These are phyloP conservation scores for Thaleichthys pacificus DNA, from an alignment of 2,797 vertebrate species.

Conservation along the genomic window DNA sequence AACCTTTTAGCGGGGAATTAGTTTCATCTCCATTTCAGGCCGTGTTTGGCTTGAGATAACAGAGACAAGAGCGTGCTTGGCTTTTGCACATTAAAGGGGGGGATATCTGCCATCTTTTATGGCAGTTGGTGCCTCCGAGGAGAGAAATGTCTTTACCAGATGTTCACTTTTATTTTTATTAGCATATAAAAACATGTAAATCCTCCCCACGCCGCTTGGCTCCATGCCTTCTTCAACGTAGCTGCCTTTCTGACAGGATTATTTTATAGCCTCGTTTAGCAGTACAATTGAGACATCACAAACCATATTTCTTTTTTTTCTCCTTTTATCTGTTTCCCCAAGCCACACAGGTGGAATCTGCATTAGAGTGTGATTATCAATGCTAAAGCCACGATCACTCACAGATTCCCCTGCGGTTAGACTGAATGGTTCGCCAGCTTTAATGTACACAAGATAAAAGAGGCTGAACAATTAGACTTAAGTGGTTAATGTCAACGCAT, in stretches of 20 bases:
- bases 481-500: slow-evolving; percentile 50
- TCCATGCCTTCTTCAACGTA: background rate
- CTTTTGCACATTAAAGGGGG: slow-evolving; percentile 55
- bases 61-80: slow-evolving; percentile 54
- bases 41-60: slow-evolving; percentile 59
- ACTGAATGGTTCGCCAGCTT: slow-evolving; percentile 36
- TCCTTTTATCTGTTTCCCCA: slow-evolving; percentile 46
- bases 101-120: slow-evolving; percentile 58
- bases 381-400: slow-evolving; percentile 46
- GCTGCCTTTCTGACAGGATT: slow-evolving; percentile 52
- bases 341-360: slow-evolving; percentile 42
- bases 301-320: slow-evolving; percentile 50
- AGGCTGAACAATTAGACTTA: slow-evolving; percentile 53
- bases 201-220: slow-evolving; percentile 47
- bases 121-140: slow-evolving; percentile 60
- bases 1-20: slow-evolving; percentile 59
- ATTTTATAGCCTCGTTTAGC: slow-evolving; percentile 57
- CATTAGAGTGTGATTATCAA: slow-evolving; percentile 49
- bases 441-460: slow-evolving; percentile 54
- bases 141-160: slow-evolving; percentile 67
- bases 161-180: slow-evolving; percentile 69
- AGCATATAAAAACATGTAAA: slow-evolving; percentile 57
- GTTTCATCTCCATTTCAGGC: slow-evolving; percentile 61
- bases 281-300: slow-evolving; percentile 45
- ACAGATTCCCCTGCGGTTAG: slow-evolving; percentile 36